These are phyloP conservation scores for Acrocyrtus sp. DNA, from an alignment of 2,888 invertebrate genomes.

Conservation along the genomic window DNA sequence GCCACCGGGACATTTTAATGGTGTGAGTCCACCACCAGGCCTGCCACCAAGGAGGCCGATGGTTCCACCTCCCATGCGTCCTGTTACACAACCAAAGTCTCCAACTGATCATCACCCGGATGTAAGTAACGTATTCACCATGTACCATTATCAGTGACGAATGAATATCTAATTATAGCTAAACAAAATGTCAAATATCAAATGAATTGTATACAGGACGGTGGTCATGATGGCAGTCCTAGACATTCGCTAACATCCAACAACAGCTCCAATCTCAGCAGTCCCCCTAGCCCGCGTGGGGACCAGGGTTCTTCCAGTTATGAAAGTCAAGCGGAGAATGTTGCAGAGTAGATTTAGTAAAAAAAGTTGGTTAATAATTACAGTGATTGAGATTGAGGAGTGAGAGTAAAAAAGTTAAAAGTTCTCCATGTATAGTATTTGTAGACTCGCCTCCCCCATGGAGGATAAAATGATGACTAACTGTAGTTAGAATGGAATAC, in stretches of 20 bases:
- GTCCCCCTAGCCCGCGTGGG: constrained; percentile 75
- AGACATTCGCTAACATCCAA: constrained; percentile 79
- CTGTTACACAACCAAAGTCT: constrained; percentile 56
- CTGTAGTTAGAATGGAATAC: no score
- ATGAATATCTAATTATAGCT: no score
- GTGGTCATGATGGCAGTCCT: constrained; percentile 71
- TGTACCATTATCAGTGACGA: neutral
- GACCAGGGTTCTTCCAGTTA: constrained; percentile 75
- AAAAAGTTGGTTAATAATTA: neutral
- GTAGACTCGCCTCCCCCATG: no score
- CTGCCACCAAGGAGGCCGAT: constrained; percentile 60
- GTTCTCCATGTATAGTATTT: no score
- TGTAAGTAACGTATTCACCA: constrained; percentile 32
- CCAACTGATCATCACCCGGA: constrained; percentile 57
- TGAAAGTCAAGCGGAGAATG: constrained; percentile 68
- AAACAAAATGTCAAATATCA: no score
- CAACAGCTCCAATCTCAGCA: constrained; percentile 79
- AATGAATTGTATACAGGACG: no score
- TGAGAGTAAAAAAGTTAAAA: no score
- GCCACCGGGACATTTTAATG: constrained; percentile 65
- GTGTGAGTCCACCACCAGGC: constrained; percentile 64
- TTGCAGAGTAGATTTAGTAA: constrained; percentile 18
- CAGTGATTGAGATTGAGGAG: no score
- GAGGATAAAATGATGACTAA: no score
- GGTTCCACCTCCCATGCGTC: constrained; percentile 61